Conservation (phyloP, 2,113 vertebrate genomes). For the Calonectris borealis region DNA sequence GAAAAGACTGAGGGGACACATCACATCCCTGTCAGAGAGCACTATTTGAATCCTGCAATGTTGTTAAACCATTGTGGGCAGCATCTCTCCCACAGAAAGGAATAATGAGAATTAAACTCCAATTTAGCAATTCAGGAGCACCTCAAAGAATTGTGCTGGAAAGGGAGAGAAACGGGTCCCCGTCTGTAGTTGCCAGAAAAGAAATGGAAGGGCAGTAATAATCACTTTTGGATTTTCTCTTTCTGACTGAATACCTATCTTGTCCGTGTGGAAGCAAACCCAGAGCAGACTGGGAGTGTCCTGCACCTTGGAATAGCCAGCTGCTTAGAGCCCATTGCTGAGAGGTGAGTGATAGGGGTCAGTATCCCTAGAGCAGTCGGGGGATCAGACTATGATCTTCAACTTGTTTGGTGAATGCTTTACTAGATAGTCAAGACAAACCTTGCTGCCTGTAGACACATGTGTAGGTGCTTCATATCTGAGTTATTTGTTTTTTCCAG, state of each 20-base stretch:
- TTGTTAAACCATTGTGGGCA: neutral
- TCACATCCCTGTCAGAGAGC: neutral
- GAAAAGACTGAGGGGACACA: neutral
- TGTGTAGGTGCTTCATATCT: neutral
- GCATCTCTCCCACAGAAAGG: neutral
- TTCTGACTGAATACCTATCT: neutral
- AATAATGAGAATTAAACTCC: neutral
- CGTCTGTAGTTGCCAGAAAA: neutral
- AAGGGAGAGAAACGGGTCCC: neutral
- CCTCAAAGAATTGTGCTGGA: neutral
- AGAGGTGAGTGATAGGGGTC: neutral
- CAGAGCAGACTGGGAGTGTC: neutral
- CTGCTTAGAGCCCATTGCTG: neutral
- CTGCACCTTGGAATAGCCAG: neutral
- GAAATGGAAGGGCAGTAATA: neutral
- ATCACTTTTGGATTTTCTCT: neutral
- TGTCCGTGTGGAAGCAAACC: neutral
- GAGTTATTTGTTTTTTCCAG: neutral
- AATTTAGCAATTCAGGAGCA: neutral
- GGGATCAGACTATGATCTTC: neutral
- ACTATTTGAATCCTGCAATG: neutral
- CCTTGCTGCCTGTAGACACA: neutral
- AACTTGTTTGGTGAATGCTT: neutral
- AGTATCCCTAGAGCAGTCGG: rapidly evolving
- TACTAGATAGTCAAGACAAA: neutral